These are phyloP conservation scores for Setophaga coronata DNA, from an alignment of 2,113 vertebrate species.

Conservation along the genomic window DNA sequence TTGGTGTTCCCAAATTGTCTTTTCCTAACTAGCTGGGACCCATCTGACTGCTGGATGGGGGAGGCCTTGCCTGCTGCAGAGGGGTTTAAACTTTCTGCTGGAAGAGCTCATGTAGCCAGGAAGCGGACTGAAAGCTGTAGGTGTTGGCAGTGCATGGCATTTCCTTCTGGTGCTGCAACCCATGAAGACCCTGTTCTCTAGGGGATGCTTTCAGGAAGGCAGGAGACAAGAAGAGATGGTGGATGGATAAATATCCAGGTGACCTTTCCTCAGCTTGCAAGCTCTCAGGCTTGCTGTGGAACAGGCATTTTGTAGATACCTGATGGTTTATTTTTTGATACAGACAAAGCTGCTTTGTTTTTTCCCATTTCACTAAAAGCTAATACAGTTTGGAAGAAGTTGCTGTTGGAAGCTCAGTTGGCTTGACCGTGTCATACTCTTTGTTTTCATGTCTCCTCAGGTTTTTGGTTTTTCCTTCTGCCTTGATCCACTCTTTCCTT, in stretches of 20 bases:
- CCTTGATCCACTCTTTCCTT: not conserved
- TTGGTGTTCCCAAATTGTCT: not conserved
- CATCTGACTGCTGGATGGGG: not conserved
- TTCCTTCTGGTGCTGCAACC: not conserved
- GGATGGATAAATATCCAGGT: not conserved
- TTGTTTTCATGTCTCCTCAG: not conserved
- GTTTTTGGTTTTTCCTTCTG: rapidly evolving
- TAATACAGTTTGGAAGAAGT: rapidly evolving
- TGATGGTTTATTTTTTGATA: not conserved
- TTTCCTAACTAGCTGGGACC: not conserved
- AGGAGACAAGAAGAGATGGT: not conserved
- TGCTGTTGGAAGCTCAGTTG: not conserved
- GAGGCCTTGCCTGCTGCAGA: rapidly evolving
- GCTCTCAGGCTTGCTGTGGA: not conserved
- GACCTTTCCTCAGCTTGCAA: not conserved
- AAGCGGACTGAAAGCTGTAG: not conserved
- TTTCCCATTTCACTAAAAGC: not conserved
- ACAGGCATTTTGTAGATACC: not conserved
- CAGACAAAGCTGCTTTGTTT: rapidly evolving
- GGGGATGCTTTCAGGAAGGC: not conserved
- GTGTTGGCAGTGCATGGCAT: rapidly evolving
- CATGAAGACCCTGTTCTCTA: not conserved
- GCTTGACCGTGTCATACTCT: not conserved
- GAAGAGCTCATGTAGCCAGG: rapidly evolving
- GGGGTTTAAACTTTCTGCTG: not conserved